phyloP scores from a whole-genome alignment of 2,797 vertebrate genomes.

The Bucorvus abyssinicus region DNA sequence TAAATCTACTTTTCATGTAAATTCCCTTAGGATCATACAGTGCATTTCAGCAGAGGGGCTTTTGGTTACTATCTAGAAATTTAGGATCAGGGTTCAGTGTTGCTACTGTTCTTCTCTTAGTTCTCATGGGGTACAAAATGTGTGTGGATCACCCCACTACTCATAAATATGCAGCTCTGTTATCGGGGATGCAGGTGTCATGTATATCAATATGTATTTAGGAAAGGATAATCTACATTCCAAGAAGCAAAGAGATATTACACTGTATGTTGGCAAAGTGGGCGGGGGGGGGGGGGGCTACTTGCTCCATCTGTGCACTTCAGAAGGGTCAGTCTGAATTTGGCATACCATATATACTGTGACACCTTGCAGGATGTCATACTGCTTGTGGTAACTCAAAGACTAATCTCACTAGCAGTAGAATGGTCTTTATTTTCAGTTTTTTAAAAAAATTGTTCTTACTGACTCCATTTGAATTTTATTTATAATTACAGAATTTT shows the following conservation, averaged over 20 bases:
- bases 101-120: neutral
- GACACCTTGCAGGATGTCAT: neutral
- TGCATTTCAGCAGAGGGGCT: neutral
- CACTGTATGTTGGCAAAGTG: neutral
- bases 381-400: neutral
- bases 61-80: neutral
- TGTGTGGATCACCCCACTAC: neutral
- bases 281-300: neutral
- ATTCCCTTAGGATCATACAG: neutral
- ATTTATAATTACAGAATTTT: neutral
- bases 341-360: neutral
- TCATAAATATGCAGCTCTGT: too few species aligned
- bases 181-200: neutral
- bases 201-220: neutral
- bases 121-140: neutral
- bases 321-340: neutral
- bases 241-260: neutral
- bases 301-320: neutral
- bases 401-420: neutral
- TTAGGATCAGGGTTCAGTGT: neutral
- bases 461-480: neutral
- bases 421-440: neutral
- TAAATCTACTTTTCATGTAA: neutral
- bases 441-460: neutral
- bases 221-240: neutral